A percentile compares a stretch with the other conserved stretches of the same genome.
Evolutionary conservation across 2,113 vertebrate species (phyloP).

Genomic region (Macaca mulatta): DNA sequence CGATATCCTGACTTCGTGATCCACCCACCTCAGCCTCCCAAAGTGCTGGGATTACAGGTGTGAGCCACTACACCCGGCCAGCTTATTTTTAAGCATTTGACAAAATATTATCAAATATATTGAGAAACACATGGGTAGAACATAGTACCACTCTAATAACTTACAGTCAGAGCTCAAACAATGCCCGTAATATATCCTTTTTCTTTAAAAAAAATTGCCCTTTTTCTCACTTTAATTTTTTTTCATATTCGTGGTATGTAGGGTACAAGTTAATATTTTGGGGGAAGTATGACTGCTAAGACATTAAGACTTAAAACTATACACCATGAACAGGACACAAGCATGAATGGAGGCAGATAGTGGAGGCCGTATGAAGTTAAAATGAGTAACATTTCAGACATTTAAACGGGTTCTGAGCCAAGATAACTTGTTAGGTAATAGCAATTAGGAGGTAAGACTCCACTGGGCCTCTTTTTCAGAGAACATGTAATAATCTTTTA

Average conservation of each 20-base stretch:
- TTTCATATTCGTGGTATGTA: not conserved
- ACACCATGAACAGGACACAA: not conserved
- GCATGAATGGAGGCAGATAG: not conserved
- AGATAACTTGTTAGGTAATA: not conserved
- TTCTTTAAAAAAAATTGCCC: not conserved
- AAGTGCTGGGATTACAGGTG: too few relatives aligned
- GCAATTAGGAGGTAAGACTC: not conserved
- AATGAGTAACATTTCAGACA: not conserved
- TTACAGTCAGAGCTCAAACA: not conserved
- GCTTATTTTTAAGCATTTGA: not conserved
- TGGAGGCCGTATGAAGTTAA: not conserved
- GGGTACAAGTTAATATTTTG: conserved; percentile 7
- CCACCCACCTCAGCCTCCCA: too few relatives aligned
- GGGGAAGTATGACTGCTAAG: not conserved
- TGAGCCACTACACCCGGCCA: too few relatives aligned
- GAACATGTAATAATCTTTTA: not conserved
- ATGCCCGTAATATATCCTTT: not conserved
- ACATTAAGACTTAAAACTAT: not conserved
- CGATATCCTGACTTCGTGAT: too few relatives aligned
- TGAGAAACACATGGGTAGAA: not conserved
- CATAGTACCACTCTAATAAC: not conserved
- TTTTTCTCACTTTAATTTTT: conserved; percentile 13
- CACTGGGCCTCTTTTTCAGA: not conserved
- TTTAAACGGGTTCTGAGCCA: not conserved
- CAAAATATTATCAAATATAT: not conserved